phyloP scores from a whole-genome alignment of 2,888 invertebrate species.

The Alloscopus bannaensis region DNA sequence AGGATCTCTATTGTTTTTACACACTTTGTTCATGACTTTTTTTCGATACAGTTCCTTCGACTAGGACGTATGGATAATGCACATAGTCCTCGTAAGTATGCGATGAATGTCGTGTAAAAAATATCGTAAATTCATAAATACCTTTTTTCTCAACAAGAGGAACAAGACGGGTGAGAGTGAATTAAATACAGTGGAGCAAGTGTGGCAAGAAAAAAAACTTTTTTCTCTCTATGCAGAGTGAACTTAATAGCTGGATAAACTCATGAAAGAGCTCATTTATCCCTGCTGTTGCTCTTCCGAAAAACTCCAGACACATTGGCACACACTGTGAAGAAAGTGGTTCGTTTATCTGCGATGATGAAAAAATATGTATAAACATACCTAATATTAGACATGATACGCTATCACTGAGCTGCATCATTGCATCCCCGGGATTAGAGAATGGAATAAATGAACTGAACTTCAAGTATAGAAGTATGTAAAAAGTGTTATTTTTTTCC shows the following conservation, averaged over 20 bases:
- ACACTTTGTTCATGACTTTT: too few relatives aligned
- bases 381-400: too few relatives aligned
- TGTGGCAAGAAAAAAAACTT: too few relatives aligned
- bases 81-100: not conserved
- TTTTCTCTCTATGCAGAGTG: too few relatives aligned
- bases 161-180: not conserved
- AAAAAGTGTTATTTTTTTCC: not conserved
- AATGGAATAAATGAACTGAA: not conserved
- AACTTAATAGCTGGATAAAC: conserved; percentile 9
- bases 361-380: too few relatives aligned
- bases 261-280: conserved; percentile 41
- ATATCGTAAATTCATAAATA: conserved; percentile 29
- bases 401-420: not conserved
- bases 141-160: not conserved
- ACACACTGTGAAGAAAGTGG: not conserved
- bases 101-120: not conserved
- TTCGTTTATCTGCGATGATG: not conserved
- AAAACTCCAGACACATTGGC: conserved; percentile 5
- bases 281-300: conserved; percentile 32
- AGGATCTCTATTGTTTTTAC: too few relatives aligned
- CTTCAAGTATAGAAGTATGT: not conserved
- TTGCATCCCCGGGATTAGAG: not conserved
- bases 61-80: too few relatives aligned
- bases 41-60: too few relatives aligned
- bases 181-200: conserved; percentile 20